Base-by-base conservation (phyloP, 2,797 vertebrate species). In the Siniperca obscura region DNA sequence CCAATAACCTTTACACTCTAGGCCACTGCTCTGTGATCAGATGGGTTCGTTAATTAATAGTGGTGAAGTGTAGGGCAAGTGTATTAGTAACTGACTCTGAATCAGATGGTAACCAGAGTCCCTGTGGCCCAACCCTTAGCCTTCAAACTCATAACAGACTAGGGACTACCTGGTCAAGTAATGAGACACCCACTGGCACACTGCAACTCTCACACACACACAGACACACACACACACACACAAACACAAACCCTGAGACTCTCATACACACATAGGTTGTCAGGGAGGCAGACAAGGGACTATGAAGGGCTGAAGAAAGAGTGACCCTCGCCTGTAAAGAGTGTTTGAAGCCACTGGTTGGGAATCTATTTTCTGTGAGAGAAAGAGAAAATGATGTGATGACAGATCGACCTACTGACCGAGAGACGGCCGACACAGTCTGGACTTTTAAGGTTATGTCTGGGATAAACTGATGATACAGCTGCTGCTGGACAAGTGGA, bases 121-220 rank as follows among this genome's bases (percentile, higher is more conserved):
- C 71, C 70, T 46, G 65, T 68, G 87, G 79, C 80, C 82, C 89
- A 84, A 83, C 83, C 86, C 86, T 64, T 36, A 80, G 44, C 66
- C 65, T 79, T 70, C 50, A 81, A 85, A 76, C 67, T 71, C 74
- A 83, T 80, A 90, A 82, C 76, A 84, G 66, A 80, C 66, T 38
- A 91, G 93, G 93, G 89, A 94, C 88, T 93, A 94, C 92, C 93
- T 92, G 69, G 61, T 77, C 76, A 52, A 36, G 95, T 92, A 95
- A 96, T 64, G 25, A 85, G 94, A 96, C 90, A 95, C 95, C 89
- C 46, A 81, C 77, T 61, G 65, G 74, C 84, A 72, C 76, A 79
- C 76, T 65, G 60, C 61, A 52, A 27, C 71, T 27, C 64, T 68
- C 59, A 46, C 55, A 70, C 59, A 52, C 73, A 62, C 53, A 72